Percentiles rank a stretch among this genome's conserved stretches.
Evolutionary conservation across 30 jellyfish, hydroid and myxozoan species (phyloP).

Genomic region (Sanderia malayensis): DNA sequence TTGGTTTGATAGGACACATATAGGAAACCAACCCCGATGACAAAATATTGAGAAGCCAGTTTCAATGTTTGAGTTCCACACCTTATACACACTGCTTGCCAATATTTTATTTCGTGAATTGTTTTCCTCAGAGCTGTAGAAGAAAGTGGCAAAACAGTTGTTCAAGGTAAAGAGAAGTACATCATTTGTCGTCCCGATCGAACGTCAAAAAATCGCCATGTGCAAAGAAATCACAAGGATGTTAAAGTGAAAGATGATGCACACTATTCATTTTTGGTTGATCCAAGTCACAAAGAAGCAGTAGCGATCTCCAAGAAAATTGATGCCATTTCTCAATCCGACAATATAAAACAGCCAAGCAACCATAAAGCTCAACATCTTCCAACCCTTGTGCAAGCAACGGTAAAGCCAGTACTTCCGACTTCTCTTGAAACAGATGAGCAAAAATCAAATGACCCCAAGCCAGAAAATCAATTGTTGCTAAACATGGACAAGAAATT

Average conservation of each 20-base stretch:
- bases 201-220: neutral
- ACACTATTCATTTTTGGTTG: slow-evolving; percentile 1
- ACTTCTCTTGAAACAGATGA: neutral
- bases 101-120: neutral
- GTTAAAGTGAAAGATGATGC: neutral
- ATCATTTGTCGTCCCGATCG: neutral
- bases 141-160: slow-evolving; percentile 2
- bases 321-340: neutral
- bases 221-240: neutral
- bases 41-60: neutral
- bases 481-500: neutral
- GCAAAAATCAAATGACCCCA: neutral
- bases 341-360: neutral
- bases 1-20: neutral
- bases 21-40: neutral
- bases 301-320: neutral
- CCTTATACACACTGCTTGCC: slow-evolving; percentile 1
- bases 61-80: neutral
- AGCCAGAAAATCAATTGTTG: neutral
- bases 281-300: neutral
- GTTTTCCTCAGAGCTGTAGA: neutral
- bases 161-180: neutral
- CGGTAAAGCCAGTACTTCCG: neutral
- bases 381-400: neutral
- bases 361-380: neutral